Conservation (phyloP, 2,888 invertebrate genomes). For the Torymus tubicola region DNA sequence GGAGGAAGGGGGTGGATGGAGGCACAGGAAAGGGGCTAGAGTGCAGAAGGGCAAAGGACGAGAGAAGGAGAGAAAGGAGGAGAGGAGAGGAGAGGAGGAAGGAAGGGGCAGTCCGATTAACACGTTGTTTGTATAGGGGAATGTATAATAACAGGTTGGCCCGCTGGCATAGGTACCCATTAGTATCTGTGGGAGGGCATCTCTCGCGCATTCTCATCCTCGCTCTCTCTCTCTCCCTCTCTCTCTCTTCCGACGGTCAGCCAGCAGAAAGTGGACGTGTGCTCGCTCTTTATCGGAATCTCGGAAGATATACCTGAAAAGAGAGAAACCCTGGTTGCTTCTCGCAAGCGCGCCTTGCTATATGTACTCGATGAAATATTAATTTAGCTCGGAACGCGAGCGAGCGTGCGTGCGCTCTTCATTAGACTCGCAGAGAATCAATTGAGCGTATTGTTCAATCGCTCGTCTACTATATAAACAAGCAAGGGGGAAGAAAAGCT, state of each 20-base stretch:
- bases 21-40: background rate
- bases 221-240: slow-evolving; percentile 65
- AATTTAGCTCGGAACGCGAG: slow-evolving; percentile 39
- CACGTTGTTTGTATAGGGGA: slow-evolving; percentile 77
- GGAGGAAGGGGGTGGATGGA: too few relatives aligned
- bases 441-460: slow-evolving; percentile 31
- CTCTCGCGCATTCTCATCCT: slow-evolving; percentile 36
- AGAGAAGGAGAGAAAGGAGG: slow-evolving; percentile 9
- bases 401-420: slow-evolving; percentile 7
- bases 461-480: background rate
- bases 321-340: slow-evolving; percentile 10
- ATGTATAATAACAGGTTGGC: slow-evolving; percentile 76
- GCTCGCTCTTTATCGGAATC: slow-evolving; percentile 47
- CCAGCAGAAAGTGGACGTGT: background rate
- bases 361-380: slow-evolving; percentile 48
- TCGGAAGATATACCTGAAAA: slow-evolving; percentile 43
- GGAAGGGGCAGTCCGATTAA: slow-evolving; percentile 70
- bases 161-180: slow-evolving; percentile 73
- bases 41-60: slow-evolving; percentile 22
- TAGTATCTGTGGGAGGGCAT: slow-evolving; percentile 73
- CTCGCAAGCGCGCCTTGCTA: background rate
- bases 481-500: background rate
- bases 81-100: slow-evolving; percentile 53
- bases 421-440: slow-evolving; percentile 40
- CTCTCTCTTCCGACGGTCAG: slow-evolving; percentile 62